phyloP scores from a whole-genome alignment of 1,140 invertebrate species.

The Elymnias hypermnestra region DNA sequence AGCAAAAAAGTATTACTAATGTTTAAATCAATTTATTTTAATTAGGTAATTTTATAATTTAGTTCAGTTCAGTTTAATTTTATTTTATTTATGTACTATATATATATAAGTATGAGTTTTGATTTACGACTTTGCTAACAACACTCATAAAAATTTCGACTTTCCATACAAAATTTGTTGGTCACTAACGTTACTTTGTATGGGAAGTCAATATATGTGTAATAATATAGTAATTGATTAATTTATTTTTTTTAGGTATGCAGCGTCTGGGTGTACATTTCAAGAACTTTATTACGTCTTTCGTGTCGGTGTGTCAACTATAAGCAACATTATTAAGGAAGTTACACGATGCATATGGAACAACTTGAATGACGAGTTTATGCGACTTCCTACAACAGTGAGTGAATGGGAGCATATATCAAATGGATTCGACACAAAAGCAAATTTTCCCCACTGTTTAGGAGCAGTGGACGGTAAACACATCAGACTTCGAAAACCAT shows the following conservation, averaged over 20 bases:
- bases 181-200: too few relatives aligned
- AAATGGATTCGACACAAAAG: background rate
- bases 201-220: too few relatives aligned
- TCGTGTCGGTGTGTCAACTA: slow-evolving; percentile 25
- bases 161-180: too few relatives aligned
- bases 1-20: too few relatives aligned
- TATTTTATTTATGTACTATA: too few relatives aligned
- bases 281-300: slow-evolving; percentile 29
- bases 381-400: background rate
- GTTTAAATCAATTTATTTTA: too few relatives aligned
- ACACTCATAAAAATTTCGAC: too few relatives aligned
- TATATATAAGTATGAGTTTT: too few relatives aligned
- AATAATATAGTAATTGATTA: too few relatives aligned
- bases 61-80: too few relatives aligned
- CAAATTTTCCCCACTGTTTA: slow-evolving; percentile 28
- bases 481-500: background rate
- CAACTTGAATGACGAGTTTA: slow-evolving; percentile 10
- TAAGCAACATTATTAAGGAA: slow-evolving; percentile 27
- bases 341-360: slow-evolving; percentile 23
- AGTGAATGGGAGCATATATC: background rate
- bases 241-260: slow-evolving; percentile 19
- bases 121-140: too few relatives aligned
- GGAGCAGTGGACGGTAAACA: slow-evolving; percentile 14
- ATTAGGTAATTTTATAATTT: too few relatives aligned
- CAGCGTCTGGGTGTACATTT: slow-evolving; percentile 28